phyloP scores from a whole-genome alignment of 2,888 invertebrate species.

The Adelphocoris suturalis region DNA sequence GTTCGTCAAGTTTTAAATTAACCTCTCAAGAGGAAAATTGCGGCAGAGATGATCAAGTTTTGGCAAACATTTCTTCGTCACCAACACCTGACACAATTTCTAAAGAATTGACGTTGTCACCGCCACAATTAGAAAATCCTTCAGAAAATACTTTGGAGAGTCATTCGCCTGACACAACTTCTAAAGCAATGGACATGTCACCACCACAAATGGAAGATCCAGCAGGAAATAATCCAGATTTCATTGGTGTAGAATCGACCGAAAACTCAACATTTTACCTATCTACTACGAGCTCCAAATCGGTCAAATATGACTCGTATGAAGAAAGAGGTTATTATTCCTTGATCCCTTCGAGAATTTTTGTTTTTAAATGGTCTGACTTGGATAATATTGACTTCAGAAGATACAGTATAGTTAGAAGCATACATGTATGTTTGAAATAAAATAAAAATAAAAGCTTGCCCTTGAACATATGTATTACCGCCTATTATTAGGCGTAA shows the following conservation, averaged over 20 bases:
- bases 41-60: not conserved
- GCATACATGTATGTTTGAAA: no score
- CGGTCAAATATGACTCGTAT: conserved; percentile 59
- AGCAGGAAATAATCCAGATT: no score
- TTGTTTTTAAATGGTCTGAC: no score
- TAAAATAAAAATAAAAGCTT: no score
- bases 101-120: not conserved
- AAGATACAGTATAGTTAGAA: no score
- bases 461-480: no score
- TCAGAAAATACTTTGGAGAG: not conserved
- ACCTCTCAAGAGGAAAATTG: not conserved
- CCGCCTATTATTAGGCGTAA: no score
- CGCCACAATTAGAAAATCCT: not conserved
- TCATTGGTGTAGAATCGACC: no score
- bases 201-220: not conserved
- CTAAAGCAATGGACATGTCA: not conserved
- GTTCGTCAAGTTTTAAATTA: not conserved
- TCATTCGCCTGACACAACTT: not conserved
- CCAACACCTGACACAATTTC: not conserved
- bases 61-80: not conserved
- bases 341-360: no score
- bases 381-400: no score
- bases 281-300: not conserved
- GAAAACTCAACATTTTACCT: not conserved
- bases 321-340: conserved; percentile 60